These are phyloP conservation scores for Limnodromus scolopaceus DNA, from an alignment of 2,797 vertebrate species.

Conservation along the genomic window DNA sequence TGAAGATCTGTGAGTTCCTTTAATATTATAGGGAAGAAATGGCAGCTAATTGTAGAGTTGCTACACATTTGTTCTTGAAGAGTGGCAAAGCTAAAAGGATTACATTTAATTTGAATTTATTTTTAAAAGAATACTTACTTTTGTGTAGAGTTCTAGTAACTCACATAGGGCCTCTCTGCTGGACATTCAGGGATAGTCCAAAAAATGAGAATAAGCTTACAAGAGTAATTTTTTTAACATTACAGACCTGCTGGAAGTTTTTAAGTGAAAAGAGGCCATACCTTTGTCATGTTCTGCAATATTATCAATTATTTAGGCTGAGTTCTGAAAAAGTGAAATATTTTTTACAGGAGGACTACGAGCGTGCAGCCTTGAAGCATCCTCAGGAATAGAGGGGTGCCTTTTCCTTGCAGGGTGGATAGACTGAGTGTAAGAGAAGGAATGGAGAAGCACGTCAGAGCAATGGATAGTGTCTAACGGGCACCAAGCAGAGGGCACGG, in stretches of 20 bases:
- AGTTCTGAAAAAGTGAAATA: not conserved
- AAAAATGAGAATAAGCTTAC: not conserved
- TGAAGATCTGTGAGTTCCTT: conserved; percentile 71
- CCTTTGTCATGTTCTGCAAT: not conserved
- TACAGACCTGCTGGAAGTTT: not conserved
- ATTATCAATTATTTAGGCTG: not conserved
- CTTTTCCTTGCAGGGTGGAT: not conserved
- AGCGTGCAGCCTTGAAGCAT: not conserved
- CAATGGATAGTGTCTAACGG: rapidly evolving
- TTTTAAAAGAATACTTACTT: conserved; percentile 61
- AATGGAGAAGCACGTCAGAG: not conserved
- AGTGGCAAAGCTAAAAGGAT: conserved; percentile 60
- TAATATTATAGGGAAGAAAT: conserved; percentile 72
- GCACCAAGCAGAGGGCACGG: rapidly evolving
- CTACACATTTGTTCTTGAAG: conserved; percentile 64
- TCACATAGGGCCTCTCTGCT: not conserved
- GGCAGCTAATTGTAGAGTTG: conserved; percentile 68
- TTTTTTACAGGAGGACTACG: not conserved
- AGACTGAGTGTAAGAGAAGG: not conserved
- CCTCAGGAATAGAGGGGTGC: rapidly evolving
- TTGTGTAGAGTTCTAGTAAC: not conserved
- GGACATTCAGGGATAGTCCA: not conserved
- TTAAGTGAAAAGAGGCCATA: not conserved
- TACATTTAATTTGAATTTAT: conserved; percentile 65
- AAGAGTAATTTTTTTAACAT: not conserved